phyloP scores from a whole-genome alignment of 2,797 vertebrate genomes.

The Telmatherina bonti region DNA sequence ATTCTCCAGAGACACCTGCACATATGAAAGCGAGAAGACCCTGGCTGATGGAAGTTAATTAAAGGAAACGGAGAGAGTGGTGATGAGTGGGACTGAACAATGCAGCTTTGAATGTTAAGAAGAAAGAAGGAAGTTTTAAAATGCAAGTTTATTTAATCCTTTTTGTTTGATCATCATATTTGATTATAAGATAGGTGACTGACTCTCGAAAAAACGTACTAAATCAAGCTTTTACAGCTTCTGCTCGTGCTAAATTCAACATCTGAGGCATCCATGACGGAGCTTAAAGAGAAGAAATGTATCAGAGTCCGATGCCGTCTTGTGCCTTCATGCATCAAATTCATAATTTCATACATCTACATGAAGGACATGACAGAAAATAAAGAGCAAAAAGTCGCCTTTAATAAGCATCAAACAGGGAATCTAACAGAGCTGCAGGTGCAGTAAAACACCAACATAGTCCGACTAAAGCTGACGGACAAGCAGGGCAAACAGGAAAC shows the following conservation, averaged over 20 bases:
- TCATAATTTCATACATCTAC: slow-evolving; percentile 10
- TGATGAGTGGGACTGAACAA: slow-evolving; percentile 45
- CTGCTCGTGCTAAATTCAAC: background rate
- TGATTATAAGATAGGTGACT: background rate
- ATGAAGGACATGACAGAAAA: background rate
- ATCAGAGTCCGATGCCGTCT: background rate
- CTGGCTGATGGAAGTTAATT: slow-evolving; percentile 70
- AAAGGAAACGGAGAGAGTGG: slow-evolving; percentile 64
- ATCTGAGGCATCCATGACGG: background rate
- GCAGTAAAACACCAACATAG: too few relatives aligned
- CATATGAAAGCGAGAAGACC: slow-evolving; percentile 72
- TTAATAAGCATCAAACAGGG: background rate
- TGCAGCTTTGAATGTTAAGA: slow-evolving; percentile 22
- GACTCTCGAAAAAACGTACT: background rate
- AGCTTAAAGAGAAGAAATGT: background rate
- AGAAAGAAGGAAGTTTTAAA: slow-evolving; percentile 1
- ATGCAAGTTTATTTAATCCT: background rate
- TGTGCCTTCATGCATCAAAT: background rate
- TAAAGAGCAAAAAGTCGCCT: background rate
- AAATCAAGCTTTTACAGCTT: background rate
- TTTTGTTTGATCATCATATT: background rate
- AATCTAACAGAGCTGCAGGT: background rate
- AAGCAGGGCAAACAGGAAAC: too few relatives aligned
- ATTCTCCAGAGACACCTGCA: slow-evolving; percentile 65
- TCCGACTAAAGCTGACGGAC: too few relatives aligned